Base-by-base conservation (phyloP, 2,888 invertebrate genomes). In the Copidosoma aretas region DNA sequence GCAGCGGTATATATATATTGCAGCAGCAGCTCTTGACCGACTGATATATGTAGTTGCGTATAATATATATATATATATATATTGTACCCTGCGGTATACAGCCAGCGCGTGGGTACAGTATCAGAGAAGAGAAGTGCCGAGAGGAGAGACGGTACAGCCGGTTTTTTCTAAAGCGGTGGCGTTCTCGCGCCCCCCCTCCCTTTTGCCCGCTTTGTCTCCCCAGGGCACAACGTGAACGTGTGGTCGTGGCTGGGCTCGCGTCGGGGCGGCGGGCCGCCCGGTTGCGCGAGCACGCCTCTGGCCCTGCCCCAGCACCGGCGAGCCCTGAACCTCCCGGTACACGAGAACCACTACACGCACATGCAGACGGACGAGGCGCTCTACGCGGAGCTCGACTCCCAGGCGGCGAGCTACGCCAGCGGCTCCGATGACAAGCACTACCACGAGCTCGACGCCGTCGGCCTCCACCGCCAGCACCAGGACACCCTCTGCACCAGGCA, bases 381-480 rank as follows among this genome's bases (percentile, higher is more conserved):
- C 19, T 91, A 91, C 79, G 91, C 91, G 10, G 91, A 91, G 82
- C 82, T 91, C 74, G 91, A 91, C 81, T 86, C 89, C 58, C 89
- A 89, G 77, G 84, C 81, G 67, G 81, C 83, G 71, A 83, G 83
- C 76, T 83, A 83, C 77, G 83, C 83, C 59, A 83, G 83, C 73
- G 83, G 83, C 75, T 80, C 80, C 76, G 81, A 77, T 69, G 82
- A 82, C 68, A 82, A 83, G 75, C 82, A 83, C 60, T 83, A 83
- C 75, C 83, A 83, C 75, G 83, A 83, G 73, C 74, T 83, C 60
- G 83, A 83, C 73, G 83, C 83, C 41, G 81, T 83, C 41, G 79
- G 83, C 72, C 76, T 83, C 66, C 83, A 83, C 75, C 77, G 83
- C 68, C 83, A 82, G 75, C 69, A 69, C 46, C 83, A 82, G 75